Evolutionary conservation across 2,113 vertebrate genomes (phyloP).

Genomic region (Oophaga pumilio): DNA sequence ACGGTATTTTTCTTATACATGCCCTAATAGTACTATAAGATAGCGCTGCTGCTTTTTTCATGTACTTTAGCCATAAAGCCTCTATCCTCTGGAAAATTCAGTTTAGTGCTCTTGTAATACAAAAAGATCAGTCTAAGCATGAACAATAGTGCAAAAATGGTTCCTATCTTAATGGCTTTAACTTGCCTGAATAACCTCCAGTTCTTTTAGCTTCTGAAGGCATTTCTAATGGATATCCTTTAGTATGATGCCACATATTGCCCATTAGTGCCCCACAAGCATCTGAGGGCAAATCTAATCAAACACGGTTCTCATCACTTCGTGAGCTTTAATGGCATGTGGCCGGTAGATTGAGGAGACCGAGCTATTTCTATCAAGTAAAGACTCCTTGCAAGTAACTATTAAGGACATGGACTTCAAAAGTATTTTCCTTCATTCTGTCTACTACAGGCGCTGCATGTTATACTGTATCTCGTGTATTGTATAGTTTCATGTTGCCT

Average conservation of each 20-base stretch:
- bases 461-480: background rate
- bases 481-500: too few species aligned
- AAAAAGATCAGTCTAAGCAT: background rate
- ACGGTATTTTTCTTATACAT: background rate
- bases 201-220: background rate
- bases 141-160: background rate
- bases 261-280: conserved; percentile 22
- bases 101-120: background rate
- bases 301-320: background rate
- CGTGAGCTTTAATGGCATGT: conserved; percentile 2
- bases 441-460: too few species aligned
- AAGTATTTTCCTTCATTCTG: background rate
- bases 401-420: background rate
- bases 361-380: background rate
- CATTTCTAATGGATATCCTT: conserved; percentile 3
- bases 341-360: background rate
- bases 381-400: background rate
- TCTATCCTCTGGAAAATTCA: background rate
- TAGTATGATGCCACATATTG: background rate
- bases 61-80: background rate
- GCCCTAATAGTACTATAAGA: background rate
- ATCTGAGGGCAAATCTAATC: conserved; percentile 10
- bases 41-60: background rate
- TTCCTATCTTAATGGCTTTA: background rate
- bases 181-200: background rate